Evolutionary conservation across 2,888 invertebrate genomes (phyloP).

Genomic region (Epinotia nisella): DNA sequence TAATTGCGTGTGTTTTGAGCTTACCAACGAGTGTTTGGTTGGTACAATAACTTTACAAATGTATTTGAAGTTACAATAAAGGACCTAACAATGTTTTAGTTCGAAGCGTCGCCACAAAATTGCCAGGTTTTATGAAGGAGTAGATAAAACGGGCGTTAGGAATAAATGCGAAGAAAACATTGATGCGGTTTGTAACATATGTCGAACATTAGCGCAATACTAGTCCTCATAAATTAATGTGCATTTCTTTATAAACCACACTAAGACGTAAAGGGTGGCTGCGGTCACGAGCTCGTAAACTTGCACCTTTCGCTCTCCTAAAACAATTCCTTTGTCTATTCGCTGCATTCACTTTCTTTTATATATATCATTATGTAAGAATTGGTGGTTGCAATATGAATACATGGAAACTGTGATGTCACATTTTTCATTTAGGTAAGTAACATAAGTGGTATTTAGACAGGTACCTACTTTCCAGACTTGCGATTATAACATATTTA

Average conservation of each 20-base stretch:
- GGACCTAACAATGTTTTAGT: slow-evolving; percentile 1
- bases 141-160: slow-evolving; percentile 28
- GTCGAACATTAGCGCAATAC: slow-evolving; percentile 51
- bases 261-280: slow-evolving; percentile 62
- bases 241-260: slow-evolving; percentile 62
- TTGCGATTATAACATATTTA: not conserved
- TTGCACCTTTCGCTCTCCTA: slow-evolving; percentile 65
- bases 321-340: slow-evolving; percentile 68
- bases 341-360: slow-evolving; percentile 62
- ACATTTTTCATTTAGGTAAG: not conserved
- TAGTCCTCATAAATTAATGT: slow-evolving; percentile 44
- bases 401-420: not conserved
- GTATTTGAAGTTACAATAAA: too few species aligned
- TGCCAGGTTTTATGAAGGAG: slow-evolving; percentile 21
- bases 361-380: slow-evolving; percentile 30
- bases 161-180: slow-evolving; percentile 45
- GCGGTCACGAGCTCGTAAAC: slow-evolving; percentile 64
- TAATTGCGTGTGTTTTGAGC: too few species aligned
- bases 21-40: too few species aligned
- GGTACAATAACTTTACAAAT: too few species aligned
- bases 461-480: too few species aligned
- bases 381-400: not conserved
- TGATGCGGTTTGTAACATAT: slow-evolving; percentile 53
- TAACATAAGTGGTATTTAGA: too few species aligned
- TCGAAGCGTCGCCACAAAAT: slow-evolving; percentile 20